Conservation (phyloP, 2,113 vertebrate genomes). For the Nycticorax nycticorax region DNA sequence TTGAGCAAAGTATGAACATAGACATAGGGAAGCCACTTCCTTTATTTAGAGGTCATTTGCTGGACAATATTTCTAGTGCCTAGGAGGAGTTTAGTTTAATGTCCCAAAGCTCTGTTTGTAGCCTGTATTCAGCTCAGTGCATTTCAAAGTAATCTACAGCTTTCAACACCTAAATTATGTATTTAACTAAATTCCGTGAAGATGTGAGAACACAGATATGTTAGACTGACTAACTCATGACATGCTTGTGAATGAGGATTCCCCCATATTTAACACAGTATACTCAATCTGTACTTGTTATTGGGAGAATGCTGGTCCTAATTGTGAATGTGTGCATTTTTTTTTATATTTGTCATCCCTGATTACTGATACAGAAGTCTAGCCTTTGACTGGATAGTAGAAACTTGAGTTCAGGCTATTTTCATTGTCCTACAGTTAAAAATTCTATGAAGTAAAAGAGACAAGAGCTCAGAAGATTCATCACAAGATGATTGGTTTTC, state of each 20-base stretch:
- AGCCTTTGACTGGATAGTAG: neutral
- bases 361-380: neutral
- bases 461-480: neutral
- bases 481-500: neutral
- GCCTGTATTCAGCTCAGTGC: neutral
- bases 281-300: neutral
- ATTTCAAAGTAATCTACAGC: neutral
- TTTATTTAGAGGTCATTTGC: slow-evolving; percentile 46
- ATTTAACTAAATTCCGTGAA: neutral
- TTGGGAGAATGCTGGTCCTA: neutral
- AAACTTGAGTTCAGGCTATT: neutral
- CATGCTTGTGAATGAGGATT: neutral
- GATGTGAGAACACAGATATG: neutral
- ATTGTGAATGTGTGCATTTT: neutral
- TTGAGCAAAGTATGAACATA: neutral
- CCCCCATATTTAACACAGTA: neutral
- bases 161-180: slow-evolving; percentile 3
- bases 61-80: neutral
- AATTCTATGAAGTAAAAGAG: neutral
- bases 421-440: neutral
- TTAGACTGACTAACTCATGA: neutral
- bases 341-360: neutral
- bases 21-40: slow-evolving; percentile 20
- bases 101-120: neutral
- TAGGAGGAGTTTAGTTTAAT: slow-evolving; percentile 38